These are phyloP conservation scores for Drosophila paranaensis DNA, from an alignment of 2,888 invertebrate genomes.

Conservation along the genomic window DNA sequence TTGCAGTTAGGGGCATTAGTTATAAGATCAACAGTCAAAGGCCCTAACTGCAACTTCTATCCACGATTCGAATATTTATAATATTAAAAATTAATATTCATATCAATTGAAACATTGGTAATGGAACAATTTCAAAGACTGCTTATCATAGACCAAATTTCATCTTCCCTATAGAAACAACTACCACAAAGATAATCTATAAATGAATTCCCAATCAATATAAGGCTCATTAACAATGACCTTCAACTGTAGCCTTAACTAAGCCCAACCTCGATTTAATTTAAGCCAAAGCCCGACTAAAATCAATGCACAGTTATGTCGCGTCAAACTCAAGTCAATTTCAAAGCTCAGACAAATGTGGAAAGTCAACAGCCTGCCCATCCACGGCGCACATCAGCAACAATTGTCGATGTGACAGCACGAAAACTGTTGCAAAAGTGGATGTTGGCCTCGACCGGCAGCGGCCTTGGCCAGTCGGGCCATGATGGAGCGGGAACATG, in stretches of 20 bases:
- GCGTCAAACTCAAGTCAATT: constrained; percentile 3
- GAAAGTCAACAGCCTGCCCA: constrained; percentile 24
- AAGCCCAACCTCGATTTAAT: neutral
- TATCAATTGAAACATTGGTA: too few species aligned
- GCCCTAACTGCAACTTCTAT: too few species aligned
- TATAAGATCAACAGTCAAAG: too few species aligned
- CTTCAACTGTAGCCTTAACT: neutral
- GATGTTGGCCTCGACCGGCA: constrained; percentile 6
- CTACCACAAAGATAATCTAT: neutral
- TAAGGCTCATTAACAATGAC: neutral
- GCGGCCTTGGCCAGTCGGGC: constrained; percentile 37
- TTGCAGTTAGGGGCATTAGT: too few species aligned
- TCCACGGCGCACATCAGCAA: constrained; percentile 12
- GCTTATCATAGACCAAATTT: too few species aligned
- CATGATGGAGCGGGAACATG: neutral
- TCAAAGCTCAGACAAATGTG: constrained; percentile 24
- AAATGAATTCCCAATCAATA: neutral
- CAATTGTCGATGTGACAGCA: constrained; percentile 37
- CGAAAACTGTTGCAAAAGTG: constrained; percentile 22
- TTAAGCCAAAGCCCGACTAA: neutral
- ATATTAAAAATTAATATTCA: too few species aligned
- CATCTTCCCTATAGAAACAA: neutral
- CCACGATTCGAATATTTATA: too few species aligned
- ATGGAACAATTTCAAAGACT: too few species aligned
- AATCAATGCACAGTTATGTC: constrained; percentile 3